A percentile compares a stretch with the other conserved stretches of the same genome.
Conservation (phyloP, 2,888 invertebrate species). For the Ctena decussata region DNA sequence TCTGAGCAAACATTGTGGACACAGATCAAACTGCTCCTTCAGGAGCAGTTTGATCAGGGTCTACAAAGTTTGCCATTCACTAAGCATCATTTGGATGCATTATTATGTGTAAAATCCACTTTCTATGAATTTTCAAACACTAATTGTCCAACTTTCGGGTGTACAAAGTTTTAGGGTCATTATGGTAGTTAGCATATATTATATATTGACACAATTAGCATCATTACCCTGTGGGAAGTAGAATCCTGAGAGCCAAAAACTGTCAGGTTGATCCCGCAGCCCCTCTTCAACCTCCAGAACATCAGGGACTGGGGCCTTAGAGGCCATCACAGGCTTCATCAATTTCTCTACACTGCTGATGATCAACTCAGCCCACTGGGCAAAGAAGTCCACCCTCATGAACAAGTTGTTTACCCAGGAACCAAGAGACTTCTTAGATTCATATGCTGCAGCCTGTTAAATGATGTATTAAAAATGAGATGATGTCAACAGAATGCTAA, state of each 20-base stretch:
- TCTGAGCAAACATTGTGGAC: neutral
- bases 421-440: constrained; percentile 85
- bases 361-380: constrained; percentile 83
- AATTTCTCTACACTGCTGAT: constrained; percentile 77
- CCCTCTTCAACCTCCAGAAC: constrained; percentile 61
- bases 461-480: too few relatives aligned
- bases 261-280: constrained; percentile 75
- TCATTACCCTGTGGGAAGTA: constrained; percentile 87
- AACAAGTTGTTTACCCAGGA: constrained; percentile 84
- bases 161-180: too few relatives aligned
- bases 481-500: too few relatives aligned
- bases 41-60: neutral
- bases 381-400: constrained; percentile 85
- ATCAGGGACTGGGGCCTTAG: constrained; percentile 33
- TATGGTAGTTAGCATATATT: too few relatives aligned
- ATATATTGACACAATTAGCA: too few relatives aligned
- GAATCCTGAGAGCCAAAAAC: constrained; percentile 86
- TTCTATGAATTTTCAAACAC: too few relatives aligned
- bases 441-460: constrained; percentile 82
- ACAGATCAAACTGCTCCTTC: neutral
- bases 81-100: too few relatives aligned
- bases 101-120: too few relatives aligned
- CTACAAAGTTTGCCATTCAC: neutral
- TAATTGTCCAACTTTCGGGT: too few relatives aligned
- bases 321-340: constrained; percentile 69